Conservation (phyloP, 1,140 invertebrate genomes). For the Bombyx mori region DNA sequence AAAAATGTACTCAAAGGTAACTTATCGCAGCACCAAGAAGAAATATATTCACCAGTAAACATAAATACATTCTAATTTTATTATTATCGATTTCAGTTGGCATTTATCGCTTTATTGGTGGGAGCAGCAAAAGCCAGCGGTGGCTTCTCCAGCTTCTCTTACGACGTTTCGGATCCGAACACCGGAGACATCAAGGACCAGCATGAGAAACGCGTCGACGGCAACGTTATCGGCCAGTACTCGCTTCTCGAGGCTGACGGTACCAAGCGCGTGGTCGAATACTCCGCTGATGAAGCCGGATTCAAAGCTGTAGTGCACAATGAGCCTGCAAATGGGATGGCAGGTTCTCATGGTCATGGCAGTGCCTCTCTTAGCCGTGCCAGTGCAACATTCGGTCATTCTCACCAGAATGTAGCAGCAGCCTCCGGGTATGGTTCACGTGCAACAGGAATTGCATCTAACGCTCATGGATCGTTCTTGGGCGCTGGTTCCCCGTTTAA, state of each 20-base stretch:
- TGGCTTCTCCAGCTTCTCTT: conserved; percentile 45
- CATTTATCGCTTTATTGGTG: conserved; percentile 24
- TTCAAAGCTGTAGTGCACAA: conserved; percentile 68
- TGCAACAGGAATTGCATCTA: background rate
- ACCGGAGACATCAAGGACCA: conserved; percentile 69
- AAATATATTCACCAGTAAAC: too few species aligned
- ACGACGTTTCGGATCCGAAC: conserved; percentile 61
- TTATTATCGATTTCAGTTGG: conserved; percentile 16
- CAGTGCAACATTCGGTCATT: conserved; percentile 2
- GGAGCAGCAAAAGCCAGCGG: conserved; percentile 27
- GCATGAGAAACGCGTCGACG: conserved; percentile 67
- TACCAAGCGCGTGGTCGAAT: conserved; percentile 62
- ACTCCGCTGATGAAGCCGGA: conserved; percentile 58
- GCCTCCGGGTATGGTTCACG: conserved; percentile 2
- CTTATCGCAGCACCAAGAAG: too few species aligned
- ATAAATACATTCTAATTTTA: too few species aligned
- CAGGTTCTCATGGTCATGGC: background rate
- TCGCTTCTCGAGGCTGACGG: conserved; percentile 61
- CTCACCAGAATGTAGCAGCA: conserved; percentile 4
- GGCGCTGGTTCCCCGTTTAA: conserved; percentile 25
- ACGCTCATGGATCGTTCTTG: conserved; percentile 5
- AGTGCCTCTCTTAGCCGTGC: conserved; percentile 2
- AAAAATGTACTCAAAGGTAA: conserved; percentile 28
- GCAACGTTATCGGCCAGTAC: conserved; percentile 71
- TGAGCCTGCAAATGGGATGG: conserved; percentile 26